Conservation (phyloP, 2,113 vertebrate species). For the Hyperopisus bebe region DNA sequence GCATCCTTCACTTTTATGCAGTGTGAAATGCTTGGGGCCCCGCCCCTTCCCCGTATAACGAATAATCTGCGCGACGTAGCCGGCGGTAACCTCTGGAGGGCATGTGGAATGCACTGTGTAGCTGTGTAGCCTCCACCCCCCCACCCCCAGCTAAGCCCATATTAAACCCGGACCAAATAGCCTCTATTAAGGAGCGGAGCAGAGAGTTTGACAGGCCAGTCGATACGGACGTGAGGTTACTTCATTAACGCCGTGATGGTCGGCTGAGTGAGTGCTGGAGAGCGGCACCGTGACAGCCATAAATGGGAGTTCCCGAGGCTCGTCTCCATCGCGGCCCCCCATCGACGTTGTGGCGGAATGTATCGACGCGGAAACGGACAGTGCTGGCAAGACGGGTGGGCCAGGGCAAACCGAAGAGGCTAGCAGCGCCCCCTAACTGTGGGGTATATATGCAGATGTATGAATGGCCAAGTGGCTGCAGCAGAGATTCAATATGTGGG, state of each 20-base stretch:
- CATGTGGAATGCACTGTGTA: constrained; percentile 80
- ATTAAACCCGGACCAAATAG: constrained; percentile 98
- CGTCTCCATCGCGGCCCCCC: not conserved
- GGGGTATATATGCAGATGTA: not conserved
- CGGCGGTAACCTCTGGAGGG: constrained; percentile 58
- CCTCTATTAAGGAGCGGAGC: constrained; percentile 96
- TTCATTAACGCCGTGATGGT: constrained; percentile 96
- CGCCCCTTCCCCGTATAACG: not conserved
- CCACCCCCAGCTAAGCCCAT: constrained; percentile 73
- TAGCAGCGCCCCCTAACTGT: not conserved
- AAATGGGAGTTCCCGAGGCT: not conserved
- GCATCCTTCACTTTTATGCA: constrained; percentile 82
- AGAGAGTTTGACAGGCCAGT: constrained; percentile 93
- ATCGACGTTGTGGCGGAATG: not conserved
- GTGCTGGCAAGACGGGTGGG: not conserved
- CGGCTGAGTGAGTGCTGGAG: constrained; percentile 84
- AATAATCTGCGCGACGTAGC: not conserved
- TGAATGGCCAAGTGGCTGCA: not conserved
- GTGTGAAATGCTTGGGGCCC: constrained; percentile 68
- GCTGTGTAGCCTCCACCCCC: constrained; percentile 45
- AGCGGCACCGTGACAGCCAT: constrained; percentile 40
- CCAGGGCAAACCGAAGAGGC: not conserved
- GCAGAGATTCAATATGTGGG: not conserved
- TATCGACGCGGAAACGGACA: not conserved
- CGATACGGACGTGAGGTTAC: constrained; percentile 98